Evolutionary conservation across 2,113 vertebrate genomes (phyloP), one percentile per base, ranked within the genome.

Genomic region (Labeo catla): DNA sequence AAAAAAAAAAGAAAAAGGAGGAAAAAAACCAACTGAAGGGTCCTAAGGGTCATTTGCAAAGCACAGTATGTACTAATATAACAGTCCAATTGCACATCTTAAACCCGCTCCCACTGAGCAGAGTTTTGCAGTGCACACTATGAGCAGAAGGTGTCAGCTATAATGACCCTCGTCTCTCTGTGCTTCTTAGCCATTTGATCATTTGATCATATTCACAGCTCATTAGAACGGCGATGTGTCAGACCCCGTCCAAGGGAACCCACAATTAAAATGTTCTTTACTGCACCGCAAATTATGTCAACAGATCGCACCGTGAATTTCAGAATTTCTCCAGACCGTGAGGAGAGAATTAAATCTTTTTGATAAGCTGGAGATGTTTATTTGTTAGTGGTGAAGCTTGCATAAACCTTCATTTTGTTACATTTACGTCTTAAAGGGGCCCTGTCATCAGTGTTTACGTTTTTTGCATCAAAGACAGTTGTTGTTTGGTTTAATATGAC

Each of bases 181-280:
- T 45, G 66, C 68, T 59, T 73, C 50, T 73, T 59, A 45, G 19
- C 47, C 74, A 15, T 65, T 49, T 54, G 74, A 85, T 77, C 74
- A 77, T 79, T 78, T 78, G 84, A 68, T 79, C 84, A 79, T 39
- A 79, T 79, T 70, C 84, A 79, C 59, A 43, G 63, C 76, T 78
- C 74, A 85, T 85, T 79, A 79, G 57, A 52, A 70, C 49, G 3
- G 47, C 76, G 34, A 54, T 23, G n/a, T 77, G 76, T 79, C 76
- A 68, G 74, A 45, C 34, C 63, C 66, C n/a, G 43, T 83, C 34
- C 81, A 34, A 11, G 39, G 49, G 50, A 52, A 83, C 63, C 66
- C 49, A 15, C 66, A 84, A 73, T 84, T 84, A 84, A 74, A 74
- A 73, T 45, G 7, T 23, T 72, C 36, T 84, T 73, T 59, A 84